These are phyloP conservation scores for Ceratina australensis DNA, from an alignment of 1,140 invertebrate genomes.

Conservation along the genomic window DNA sequence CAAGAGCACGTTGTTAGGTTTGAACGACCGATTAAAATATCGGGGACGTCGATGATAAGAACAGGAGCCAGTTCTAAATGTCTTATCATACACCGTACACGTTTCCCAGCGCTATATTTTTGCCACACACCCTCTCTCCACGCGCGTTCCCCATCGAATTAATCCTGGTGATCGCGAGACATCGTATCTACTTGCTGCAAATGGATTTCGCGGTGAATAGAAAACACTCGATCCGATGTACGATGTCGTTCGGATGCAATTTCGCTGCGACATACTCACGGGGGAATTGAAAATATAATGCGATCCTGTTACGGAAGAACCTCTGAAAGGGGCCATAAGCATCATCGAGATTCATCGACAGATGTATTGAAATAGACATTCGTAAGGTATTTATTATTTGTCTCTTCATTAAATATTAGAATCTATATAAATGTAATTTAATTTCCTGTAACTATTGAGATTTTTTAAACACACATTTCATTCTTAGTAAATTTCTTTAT, in stretches of 20 bases:
- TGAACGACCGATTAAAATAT: background rate
- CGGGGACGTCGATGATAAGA: background rate
- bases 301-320: constrained; percentile 22
- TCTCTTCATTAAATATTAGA: too few relatives aligned
- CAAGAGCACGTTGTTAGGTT: background rate
- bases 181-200: constrained; percentile 19
- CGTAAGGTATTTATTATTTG: too few relatives aligned
- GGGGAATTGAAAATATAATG: constrained; percentile 36
- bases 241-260: constrained; percentile 26
- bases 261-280: constrained; percentile 21
- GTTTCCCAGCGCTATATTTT: constrained; percentile 17
- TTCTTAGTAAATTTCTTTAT: too few relatives aligned
- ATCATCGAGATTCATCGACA: constrained; percentile 19
- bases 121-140: background rate
- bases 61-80: too few relatives aligned
- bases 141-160: constrained; percentile 20
- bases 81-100: background rate
- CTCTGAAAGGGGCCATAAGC: background rate
- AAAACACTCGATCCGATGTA: constrained; percentile 27
- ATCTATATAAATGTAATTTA: too few relatives aligned
- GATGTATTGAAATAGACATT: background rate
- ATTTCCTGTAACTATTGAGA: too few relatives aligned
- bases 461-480: too few relatives aligned
- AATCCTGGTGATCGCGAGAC: constrained; percentile 22
- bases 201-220: constrained; percentile 42